These are phyloP conservation scores for Plebejus anna DNA, from an alignment of 2,888 invertebrate genomes.

Conservation along the genomic window DNA sequence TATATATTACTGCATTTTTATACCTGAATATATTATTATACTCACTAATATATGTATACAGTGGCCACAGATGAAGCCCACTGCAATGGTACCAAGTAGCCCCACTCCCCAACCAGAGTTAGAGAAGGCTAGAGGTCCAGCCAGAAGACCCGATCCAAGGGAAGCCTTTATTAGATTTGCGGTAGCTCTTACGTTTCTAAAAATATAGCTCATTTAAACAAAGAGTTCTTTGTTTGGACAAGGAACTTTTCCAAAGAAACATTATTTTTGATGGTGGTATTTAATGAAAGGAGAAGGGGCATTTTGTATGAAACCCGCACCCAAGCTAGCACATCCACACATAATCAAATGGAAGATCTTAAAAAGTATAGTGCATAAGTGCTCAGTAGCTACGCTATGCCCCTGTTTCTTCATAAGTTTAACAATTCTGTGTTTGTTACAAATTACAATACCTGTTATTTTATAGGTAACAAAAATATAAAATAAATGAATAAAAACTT, in stretches of 20 bases:
- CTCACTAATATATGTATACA: conserved; percentile 71
- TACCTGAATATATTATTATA: conserved; percentile 32
- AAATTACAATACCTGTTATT: neutral
- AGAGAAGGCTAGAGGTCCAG: conserved; percentile 84
- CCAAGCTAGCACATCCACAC: no score
- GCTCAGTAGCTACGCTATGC: no score
- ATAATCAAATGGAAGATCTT: no score
- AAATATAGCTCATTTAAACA: conserved; percentile 37
- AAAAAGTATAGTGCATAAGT: no score
- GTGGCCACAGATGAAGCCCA: conserved; percentile 69
- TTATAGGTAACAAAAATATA: neutral
- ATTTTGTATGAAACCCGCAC: no score
- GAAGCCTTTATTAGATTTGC: conserved; percentile 73
- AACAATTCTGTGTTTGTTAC: neutral
- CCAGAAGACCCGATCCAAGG: conserved; percentile 86
- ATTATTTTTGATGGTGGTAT: no score
- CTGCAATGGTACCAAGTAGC: conserved; percentile 70
- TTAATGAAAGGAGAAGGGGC: no score
- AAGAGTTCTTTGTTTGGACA: no score
- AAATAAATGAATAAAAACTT: conserved; percentile 47
- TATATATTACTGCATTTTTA: no score
- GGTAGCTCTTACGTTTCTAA: conserved; percentile 63
- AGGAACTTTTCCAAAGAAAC: no score
- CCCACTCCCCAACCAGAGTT: conserved; percentile 85
- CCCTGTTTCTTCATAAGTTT: neutral